Conservation (phyloP, 2,113 vertebrate genomes). For the Pollachius pollachius region DNA sequence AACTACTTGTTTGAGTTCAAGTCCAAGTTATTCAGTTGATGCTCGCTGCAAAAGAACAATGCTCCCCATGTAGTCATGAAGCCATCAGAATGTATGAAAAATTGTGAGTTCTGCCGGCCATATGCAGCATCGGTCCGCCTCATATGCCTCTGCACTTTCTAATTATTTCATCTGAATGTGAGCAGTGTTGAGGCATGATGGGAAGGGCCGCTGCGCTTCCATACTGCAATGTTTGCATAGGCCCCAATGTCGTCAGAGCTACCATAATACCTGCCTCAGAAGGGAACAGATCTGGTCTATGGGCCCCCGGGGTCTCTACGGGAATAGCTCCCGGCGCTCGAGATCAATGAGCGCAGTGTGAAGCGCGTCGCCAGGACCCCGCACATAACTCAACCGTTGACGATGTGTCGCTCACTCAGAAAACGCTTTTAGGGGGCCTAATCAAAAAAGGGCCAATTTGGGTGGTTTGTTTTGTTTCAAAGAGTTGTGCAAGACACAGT, state of each 20-base stretch:
- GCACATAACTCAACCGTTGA: constrained; percentile 32
- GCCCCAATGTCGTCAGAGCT: constrained; percentile 44
- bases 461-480: no score
- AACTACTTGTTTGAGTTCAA: no score
- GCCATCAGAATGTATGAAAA: no score
- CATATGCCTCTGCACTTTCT: constrained; percentile 17
- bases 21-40: no score
- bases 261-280: constrained; percentile 38
- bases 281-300: constrained; percentile 57
- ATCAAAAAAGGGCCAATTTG: no score
- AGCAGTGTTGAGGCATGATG: constrained; percentile 49
- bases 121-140: background rate
- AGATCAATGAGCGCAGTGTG: constrained; percentile 61
- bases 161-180: constrained; percentile 49
- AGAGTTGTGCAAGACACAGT: no score
- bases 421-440: background rate
- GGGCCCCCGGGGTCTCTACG: constrained; percentile 29
- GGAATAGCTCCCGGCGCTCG: constrained; percentile 42
- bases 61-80: no score
- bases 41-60: no score
- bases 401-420: constrained; percentile 35
- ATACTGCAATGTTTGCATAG: constrained; percentile 45
- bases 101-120: background rate
- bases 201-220: constrained; percentile 28
- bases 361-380: constrained; percentile 7